Evolutionary conservation across 2,888 invertebrate genomes (phyloP).

Genomic region (Aelia acuminata): DNA sequence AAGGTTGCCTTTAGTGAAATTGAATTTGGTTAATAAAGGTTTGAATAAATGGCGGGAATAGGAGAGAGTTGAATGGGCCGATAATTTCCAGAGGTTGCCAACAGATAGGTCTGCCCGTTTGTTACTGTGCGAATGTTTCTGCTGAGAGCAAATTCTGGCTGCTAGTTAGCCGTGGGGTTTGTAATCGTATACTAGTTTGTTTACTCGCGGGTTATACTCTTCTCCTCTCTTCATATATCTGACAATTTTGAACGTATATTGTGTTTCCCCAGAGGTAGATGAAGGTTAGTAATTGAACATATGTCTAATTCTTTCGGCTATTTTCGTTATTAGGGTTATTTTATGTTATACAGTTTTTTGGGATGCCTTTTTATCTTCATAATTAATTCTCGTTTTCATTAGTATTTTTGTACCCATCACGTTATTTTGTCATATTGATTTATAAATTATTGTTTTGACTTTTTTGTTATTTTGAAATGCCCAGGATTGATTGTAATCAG

Average conservation of each 20-base stretch:
- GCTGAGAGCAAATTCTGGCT: constrained; percentile 43
- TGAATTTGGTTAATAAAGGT: background rate
- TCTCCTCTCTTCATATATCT: constrained; percentile 39
- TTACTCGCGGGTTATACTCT: constrained; percentile 49
- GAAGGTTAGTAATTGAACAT: constrained; percentile 72
- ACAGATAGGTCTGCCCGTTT: constrained; percentile 55
- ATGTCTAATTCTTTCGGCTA: constrained; percentile 7
- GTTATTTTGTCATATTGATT: background rate
- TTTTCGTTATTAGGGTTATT: constrained; percentile 33
- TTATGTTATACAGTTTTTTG: constrained; percentile 23
- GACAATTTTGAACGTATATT: constrained; percentile 62
- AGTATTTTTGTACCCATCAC: background rate
- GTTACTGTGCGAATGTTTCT: constrained; percentile 51
- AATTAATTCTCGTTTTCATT: background rate
- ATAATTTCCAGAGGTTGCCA: constrained; percentile 49
- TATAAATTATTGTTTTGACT: background rate
- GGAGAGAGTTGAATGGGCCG: constrained; percentile 16
- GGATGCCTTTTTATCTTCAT: background rate
- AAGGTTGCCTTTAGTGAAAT: background rate
- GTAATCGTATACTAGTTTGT: constrained; percentile 54
- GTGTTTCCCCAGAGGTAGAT: constrained; percentile 75
- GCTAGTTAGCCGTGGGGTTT: constrained; percentile 50
- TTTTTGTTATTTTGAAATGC: constrained; percentile 34
- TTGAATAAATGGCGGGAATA: constrained; percentile 34
- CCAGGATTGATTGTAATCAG: background rate